phyloP scores from a whole-genome alignment of 2,888 invertebrate species.

The Pinctada fucata region DNA sequence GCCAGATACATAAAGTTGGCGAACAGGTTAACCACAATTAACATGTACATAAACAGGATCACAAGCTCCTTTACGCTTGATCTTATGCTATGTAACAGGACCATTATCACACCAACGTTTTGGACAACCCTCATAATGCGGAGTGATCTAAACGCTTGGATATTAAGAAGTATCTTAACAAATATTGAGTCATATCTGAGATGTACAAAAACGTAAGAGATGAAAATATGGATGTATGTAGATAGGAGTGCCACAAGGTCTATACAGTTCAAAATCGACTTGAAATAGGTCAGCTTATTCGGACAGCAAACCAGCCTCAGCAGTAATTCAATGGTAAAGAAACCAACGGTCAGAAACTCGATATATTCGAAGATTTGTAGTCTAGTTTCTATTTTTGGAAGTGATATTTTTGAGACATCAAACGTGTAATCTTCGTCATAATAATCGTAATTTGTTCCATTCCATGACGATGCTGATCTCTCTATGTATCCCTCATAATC shows the following conservation, averaged over 20 bases:
- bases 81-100: slow-evolving; percentile 41
- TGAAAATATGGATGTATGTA: background rate
- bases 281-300: slow-evolving; percentile 8
- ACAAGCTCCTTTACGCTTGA: slow-evolving; percentile 42
- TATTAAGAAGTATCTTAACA: slow-evolving; percentile 38
- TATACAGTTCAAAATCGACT: slow-evolving; percentile 18
- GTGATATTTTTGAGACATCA: background rate
- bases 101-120: slow-evolving; percentile 44
- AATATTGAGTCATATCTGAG: slow-evolving; percentile 34
- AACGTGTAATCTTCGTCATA: background rate
- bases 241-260: slow-evolving; percentile 11
- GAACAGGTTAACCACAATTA: slow-evolving; percentile 43
- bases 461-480: background rate
- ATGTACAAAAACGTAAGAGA: background rate
- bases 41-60: slow-evolving; percentile 37
- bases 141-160: slow-evolving; percentile 46
- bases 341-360: slow-evolving; percentile 9
- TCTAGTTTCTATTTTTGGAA: slow-evolving; percentile 3
- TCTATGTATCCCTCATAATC: background rate
- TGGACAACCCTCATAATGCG: slow-evolving; percentile 45
- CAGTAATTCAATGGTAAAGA: slow-evolving; percentile 31
- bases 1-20: slow-evolving; percentile 46
- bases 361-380: slow-evolving; percentile 3
- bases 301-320: slow-evolving; percentile 27
- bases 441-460: background rate